Evolutionary conservation across 2,113 vertebrate genomes (phyloP).

Genomic region (Neodon shergylaensis): DNA sequence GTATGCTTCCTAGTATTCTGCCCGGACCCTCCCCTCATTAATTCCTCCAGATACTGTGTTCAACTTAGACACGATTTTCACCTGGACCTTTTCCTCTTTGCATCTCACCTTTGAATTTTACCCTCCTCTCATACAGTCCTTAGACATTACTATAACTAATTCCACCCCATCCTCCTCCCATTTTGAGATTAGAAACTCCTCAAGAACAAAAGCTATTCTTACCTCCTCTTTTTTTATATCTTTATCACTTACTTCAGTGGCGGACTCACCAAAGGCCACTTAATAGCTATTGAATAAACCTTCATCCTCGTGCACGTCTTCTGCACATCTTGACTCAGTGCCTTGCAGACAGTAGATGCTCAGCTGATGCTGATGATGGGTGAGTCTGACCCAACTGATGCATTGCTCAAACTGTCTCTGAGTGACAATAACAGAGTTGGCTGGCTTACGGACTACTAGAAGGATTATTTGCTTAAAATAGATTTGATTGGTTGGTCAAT

Average conservation of each 20-base stretch:
- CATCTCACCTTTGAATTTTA: neutral
- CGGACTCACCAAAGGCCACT: neutral
- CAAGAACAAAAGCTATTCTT: neutral
- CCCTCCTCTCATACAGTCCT: neutral
- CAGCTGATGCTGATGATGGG: neutral
- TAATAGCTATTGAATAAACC: neutral
- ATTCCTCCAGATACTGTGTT: neutral
- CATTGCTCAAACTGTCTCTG: slow-evolving; percentile 26
- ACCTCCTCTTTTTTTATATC: neutral
- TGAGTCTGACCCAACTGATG: neutral
- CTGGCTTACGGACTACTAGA: neutral
- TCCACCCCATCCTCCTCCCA: neutral
- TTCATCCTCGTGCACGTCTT: neutral
- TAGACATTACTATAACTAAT: neutral
- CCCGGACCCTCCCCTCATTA: neutral
- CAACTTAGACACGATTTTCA: neutral
- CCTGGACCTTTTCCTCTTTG: neutral
- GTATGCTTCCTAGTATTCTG: neutral
- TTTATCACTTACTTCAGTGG: neutral
- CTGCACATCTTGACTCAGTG: neutral
- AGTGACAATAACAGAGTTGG: neutral
- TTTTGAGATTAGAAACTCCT: neutral
- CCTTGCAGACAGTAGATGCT: neutral
- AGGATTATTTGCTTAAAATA: slow-evolving; percentile 31
- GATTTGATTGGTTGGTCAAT: neutral